Percentiles rank a stretch among this genome's conserved stretches.
Conservation (phyloP, 2,797 vertebrate species). For the Tragopan temminckii region DNA sequence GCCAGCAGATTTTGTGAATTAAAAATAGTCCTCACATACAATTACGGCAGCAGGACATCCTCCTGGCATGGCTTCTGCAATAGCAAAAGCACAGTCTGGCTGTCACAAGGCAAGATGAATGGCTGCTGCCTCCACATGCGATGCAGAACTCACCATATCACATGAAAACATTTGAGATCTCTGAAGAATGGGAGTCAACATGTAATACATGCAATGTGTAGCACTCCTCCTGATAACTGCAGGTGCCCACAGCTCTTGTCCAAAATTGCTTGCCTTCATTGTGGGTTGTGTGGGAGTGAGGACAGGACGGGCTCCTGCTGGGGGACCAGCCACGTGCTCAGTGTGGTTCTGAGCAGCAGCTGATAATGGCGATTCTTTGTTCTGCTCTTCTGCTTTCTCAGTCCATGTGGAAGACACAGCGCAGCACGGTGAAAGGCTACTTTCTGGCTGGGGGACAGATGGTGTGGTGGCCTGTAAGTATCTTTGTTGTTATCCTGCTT, state of each 20-base stretch:
- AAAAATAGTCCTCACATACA: not conserved
- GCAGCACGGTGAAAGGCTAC: constrained; percentile 94
- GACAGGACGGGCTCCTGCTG: not conserved
- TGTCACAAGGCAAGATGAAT: not conserved
- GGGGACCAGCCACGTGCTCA: not conserved
- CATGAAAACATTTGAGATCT: fast-evolving
- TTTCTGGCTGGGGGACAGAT: constrained; percentile 96
- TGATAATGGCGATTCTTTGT: not conserved
- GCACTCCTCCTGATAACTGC: not conserved
- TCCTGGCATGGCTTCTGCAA: not conserved
- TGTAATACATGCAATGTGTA: fast-evolving
- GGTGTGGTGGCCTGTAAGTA: constrained; percentile 97
- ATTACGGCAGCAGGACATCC: not conserved
- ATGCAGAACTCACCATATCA: fast-evolving
- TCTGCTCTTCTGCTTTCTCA: constrained; percentile 66
- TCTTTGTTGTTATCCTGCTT: fast-evolving
- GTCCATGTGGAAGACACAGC: constrained; percentile 97
- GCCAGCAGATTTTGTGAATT: not conserved
- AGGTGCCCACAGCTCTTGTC: fast-evolving
- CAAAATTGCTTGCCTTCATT: fast-evolving
- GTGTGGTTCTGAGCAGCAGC: not conserved
- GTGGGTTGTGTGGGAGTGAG: fast-evolving
- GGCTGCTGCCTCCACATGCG: not conserved
- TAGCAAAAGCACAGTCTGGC: not conserved
- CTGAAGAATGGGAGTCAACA: not conserved